phyloP scores from a whole-genome alignment of 2,797 vertebrate genomes.

The Triplophysa yarkandensis region DNA sequence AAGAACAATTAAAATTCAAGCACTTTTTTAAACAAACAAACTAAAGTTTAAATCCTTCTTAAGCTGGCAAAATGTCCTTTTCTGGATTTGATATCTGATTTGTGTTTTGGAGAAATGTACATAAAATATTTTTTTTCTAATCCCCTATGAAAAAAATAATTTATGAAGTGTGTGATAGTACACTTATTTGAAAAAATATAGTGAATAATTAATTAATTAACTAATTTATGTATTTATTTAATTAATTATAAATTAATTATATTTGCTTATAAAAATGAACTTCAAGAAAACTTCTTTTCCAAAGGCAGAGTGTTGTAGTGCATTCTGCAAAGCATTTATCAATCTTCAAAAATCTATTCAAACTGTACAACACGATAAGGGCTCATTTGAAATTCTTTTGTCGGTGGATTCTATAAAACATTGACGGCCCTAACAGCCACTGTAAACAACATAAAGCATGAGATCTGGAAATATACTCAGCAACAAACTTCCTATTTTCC shows the following conservation, averaged over 20 bases:
- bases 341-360: not conserved
- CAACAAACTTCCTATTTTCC: conserved; percentile 10
- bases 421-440: not conserved
- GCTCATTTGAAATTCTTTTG: not conserved
- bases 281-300: no score
- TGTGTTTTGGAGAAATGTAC: no score
- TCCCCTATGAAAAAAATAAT: not conserved
- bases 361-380: not conserved
- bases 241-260: no score
- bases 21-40: not conserved
- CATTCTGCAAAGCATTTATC: not conserved
- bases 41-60: no score
- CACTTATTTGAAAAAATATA: no score
- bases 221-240: no score
- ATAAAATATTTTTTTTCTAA: not conserved
- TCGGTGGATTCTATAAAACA: not conserved
- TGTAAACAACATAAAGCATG: conserved; percentile 34
- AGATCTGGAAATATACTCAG: conserved; percentile 26
- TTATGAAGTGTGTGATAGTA: no score
- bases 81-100: no score
- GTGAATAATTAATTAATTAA: no score
- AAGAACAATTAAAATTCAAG: not conserved
- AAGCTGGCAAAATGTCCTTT: no score
- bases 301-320: not conserved
- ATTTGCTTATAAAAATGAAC: no score